Base-by-base conservation (phyloP, 2,888 invertebrate genomes). In the Tanypteryx hageni region DNA sequence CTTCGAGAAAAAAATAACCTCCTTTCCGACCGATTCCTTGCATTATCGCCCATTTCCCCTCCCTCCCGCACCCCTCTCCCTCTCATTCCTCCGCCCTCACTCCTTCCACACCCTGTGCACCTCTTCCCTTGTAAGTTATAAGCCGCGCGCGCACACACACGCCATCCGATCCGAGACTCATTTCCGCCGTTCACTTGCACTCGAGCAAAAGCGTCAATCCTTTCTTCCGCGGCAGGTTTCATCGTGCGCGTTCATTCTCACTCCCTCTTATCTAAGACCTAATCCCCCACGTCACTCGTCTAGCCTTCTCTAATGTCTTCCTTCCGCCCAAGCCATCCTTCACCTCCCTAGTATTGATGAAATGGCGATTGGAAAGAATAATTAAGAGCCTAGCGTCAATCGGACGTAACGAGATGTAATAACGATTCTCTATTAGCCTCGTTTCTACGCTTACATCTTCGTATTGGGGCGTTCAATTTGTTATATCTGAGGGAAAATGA, bases 141-240 rank as follows among this genome's bases (percentile, higher is more conserved):
- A n/a, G n/a, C n/a, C n/a, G n/a, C n/a, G n/a, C n/a, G n/a, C n/a
- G n/a, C n/a, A n/a, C 68, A 44, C n/a, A 31, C 86, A 16, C 58
- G 59, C 61, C 86, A 18, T 59, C n/a, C 89, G 31, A 10, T 44
- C 18, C 14, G 31, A 18, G 64, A 64, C 64, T 89, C 89, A 89
- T 89, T 89, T 89, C 89, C 89, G 89, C 61, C 64, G 44, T 61
- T 44, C 89, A 44, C 68, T n/a, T 11, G 22, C 76, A 22, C 68
- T 68, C 68, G 18, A 16, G 76, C 76, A 76, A n/a, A 27, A 5
- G n/a, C 11, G 57, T 57, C 44, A 0, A 22, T 18, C 57, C 89
- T 64, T 18, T 16, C 57, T 57, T n/a, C 27, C 16, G 7, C 82
- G 13, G 4, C 44, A 31, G 44, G 44, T 56, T 14, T 56, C 27